Evolutionary conservation across 1,140 invertebrate genomes (phyloP), one percentile per base, ranked within the genome.

Genomic region (Bathynomus jamesi): DNA sequence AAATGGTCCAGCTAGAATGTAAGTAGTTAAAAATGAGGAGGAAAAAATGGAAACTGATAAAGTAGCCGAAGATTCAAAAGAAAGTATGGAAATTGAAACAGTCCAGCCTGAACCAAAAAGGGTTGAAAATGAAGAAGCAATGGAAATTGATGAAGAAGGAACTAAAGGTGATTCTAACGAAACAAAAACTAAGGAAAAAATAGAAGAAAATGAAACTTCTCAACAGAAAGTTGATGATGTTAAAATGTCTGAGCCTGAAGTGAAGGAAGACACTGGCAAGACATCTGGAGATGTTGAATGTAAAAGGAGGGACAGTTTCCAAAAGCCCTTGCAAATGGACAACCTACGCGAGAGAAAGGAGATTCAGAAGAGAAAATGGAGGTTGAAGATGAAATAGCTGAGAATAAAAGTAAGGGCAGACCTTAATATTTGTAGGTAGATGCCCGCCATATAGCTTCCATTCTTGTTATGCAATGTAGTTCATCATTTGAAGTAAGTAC

Each of bases 311-410:
- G n/a, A n/a, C n/a, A n/a, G n/a, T n/a, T n/a, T n/a, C n/a, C n/a
- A n/a, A n/a, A n/a, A n/a, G n/a, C n/a, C n/a, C n/a, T n/a, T n/a
- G n/a, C n/a, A n/a, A n/a, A n/a, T n/a, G n/a, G n/a, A n/a, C n/a
- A n/a, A n/a, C n/a, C n/a, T n/a, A n/a, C n/a, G n/a, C n/a, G n/a
- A n/a, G 70, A 68, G 27, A 64, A 78, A 53, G 74, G 72, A 69
- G 69, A 77, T 11, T 4, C 4, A 3, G 40, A 65, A 28, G 67
- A 69, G n/a, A 28, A 31, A 28, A 30, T 40, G 71, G 66, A 72
- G 21, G 71, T 70, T 63, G 71, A 71, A 60, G 40, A 30, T 40
- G 63, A 66, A 66, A 70, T 70, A 68, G 28, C 17, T 69, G 69
- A 70, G 24, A 65, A 74, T 8, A 63, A 71, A 68, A 65, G 64